These are phyloP conservation scores for Coelopa pilipes DNA, from an alignment of 2,888 invertebrate species.

Conservation along the genomic window DNA sequence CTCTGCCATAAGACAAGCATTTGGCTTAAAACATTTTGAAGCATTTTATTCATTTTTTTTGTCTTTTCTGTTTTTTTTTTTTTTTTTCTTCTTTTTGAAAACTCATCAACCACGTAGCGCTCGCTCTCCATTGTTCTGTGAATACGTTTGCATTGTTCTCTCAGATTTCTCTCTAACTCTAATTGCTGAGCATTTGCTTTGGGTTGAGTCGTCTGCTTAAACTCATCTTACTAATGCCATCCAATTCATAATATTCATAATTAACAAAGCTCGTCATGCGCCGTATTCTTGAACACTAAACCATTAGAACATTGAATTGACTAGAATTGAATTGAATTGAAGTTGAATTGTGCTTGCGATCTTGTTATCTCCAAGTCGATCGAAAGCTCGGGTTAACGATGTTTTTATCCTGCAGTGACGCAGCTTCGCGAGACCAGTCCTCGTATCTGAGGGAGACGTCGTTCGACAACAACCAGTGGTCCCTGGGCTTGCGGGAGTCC, in stretches of 20 bases:
- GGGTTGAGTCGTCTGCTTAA: background rate
- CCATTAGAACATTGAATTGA: too few species aligned
- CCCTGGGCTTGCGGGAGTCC: background rate
- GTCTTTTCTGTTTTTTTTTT: too few species aligned
- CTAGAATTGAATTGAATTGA: too few species aligned
- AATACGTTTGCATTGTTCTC: constrained; percentile 19
- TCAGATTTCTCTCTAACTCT: background rate
- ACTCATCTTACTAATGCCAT: constrained; percentile 1
- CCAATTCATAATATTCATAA: background rate
- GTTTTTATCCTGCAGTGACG: background rate
- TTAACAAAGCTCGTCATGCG: too few species aligned
- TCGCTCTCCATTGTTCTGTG: constrained; percentile 5
- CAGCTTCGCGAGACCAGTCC: background rate
- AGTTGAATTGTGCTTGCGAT: too few species aligned
- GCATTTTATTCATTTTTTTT: too few species aligned
- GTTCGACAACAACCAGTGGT: constrained; percentile 25
- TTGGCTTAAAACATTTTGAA: background rate
- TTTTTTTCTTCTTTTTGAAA: too few species aligned
- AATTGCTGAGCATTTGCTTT: background rate
- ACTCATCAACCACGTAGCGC: too few species aligned
- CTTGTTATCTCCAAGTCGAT: too few species aligned
- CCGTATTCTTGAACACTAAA: too few species aligned
- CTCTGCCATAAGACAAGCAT: background rate
- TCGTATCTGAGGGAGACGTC: constrained; percentile 19
- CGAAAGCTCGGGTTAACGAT: background rate